Evolutionary conservation across 2,888 invertebrate species (phyloP).

Genomic region (Yponomeuta evonymella): DNA sequence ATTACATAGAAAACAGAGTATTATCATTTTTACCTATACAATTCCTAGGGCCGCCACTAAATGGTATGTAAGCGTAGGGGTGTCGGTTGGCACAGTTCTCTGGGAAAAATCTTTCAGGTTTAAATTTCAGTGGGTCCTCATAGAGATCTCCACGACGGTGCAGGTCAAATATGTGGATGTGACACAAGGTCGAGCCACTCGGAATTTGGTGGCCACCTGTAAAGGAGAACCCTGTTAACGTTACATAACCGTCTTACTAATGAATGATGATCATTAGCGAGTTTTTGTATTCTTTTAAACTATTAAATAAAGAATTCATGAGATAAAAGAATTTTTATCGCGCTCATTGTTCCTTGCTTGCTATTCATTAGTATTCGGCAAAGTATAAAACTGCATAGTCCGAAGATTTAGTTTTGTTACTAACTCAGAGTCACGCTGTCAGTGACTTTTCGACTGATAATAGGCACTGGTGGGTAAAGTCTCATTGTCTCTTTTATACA

Average conservation of each 20-base stretch:
- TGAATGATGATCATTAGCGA: neutral
- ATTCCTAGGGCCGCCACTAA: constrained; percentile 81
- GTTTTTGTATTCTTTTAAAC: neutral
- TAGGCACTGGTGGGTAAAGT: constrained; percentile 80
- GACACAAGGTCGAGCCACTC: constrained; percentile 62
- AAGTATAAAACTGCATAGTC: neutral
- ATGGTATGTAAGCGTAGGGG: constrained; percentile 80
- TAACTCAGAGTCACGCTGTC: constrained; percentile 77
- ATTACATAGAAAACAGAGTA: neutral
- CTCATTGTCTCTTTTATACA: constrained; percentile 82
- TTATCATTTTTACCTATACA: constrained; percentile 71
- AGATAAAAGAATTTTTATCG: neutral
- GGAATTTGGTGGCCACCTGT: constrained; percentile 54
- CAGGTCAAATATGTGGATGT: constrained; percentile 74
- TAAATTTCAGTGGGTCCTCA: constrained; percentile 79
- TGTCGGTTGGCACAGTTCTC: constrained; percentile 72
- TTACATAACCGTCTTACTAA: neutral
- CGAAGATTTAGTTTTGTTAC: constrained; percentile 22
- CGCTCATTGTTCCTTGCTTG: neutral
- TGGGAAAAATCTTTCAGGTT: constrained; percentile 54
- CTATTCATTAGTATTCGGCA: neutral
- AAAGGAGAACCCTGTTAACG: constrained; percentile 16
- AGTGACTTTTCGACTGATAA: constrained; percentile 75
- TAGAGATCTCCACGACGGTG: constrained; percentile 79
- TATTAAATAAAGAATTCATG: neutral